Evolutionary conservation across 64 coral and sea anemone species (phyloP), one percentile per base, ranked within the genome.

Genomic region (Pachyseris speciosa): DNA sequence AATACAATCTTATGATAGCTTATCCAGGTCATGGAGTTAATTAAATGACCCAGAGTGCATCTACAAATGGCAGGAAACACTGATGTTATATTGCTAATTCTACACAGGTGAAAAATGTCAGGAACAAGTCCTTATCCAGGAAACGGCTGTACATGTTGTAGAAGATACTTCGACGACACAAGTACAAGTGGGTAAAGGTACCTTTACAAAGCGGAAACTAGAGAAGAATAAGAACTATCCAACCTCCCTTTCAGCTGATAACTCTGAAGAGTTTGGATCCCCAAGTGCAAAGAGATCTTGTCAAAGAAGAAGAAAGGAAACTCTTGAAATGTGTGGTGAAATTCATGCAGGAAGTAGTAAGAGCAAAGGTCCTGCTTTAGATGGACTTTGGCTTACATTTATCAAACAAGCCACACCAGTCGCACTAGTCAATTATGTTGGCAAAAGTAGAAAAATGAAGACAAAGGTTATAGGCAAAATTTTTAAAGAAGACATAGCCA

Each of bases 331-430:
- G 7, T 64, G 60, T 64, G 24, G 24, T 25, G 60, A 25, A 25
- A 64, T 64, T 64, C 59, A 64, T 64, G 59, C 20, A 25, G 59
- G 59, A 64, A n/a, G n/a, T 64, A 25, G 7, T 64, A 64, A 8
- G 22, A 64, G 27, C 26, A 64, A 64, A 64, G 19, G 24, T 20
- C 1, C 60, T 26, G 60, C 60, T 25, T 64, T 64, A 64, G 60
- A 64, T 24, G 60, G 60, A 9, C 20, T 64, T 64, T 92, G 90
- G 90, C 38, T 92, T 15, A 67, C 90, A 9, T n/a, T 84, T 33
- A 78, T 92, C 2, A 92, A 67, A 12, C 69, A 47, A n/a, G 69
- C 80, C 26, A 92, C 69, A 67, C 90, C 90, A 52, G 5, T 12
- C 43, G 3, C 29, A 37, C 36, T 92, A 20, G 57, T 15, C 1